Percentiles rank a stretch among this genome's conserved stretches.
Evolutionary conservation across 2,888 invertebrate genomes (phyloP).

Genomic region (Rotaria macrura): DNA sequence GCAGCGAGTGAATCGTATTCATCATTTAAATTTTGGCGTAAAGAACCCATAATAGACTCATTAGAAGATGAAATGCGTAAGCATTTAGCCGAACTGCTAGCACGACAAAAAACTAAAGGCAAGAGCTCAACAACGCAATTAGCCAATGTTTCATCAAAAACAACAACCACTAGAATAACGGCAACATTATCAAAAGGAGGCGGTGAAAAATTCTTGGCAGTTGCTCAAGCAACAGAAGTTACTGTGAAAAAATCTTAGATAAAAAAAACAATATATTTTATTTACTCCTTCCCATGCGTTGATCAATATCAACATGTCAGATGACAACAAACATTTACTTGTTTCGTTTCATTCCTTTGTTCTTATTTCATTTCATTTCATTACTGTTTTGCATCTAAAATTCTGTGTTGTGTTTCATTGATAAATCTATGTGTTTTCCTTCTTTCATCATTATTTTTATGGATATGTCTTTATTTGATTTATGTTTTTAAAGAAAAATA

Average conservation of each 20-base stretch:
- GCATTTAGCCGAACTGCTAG: neutral
- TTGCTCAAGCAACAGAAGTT: neutral
- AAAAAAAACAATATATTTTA: neutral
- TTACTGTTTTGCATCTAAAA: neutral
- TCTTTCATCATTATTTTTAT: no score
- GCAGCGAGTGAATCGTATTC: conserved; percentile 21
- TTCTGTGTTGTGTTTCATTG: neutral
- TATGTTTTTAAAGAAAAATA: no score
- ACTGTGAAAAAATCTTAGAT: neutral
- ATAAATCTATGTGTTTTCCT: no score
- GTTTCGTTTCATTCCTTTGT: neutral
- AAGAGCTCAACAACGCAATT: neutral
- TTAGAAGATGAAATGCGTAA: neutral
- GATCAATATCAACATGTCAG: neutral
- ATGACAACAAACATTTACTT: neutral
- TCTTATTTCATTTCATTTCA: neutral
- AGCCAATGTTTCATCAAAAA: neutral
- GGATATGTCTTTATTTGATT: no score
- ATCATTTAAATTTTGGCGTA: conserved; percentile 26
- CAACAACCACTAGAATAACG: neutral
- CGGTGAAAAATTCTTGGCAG: neutral
- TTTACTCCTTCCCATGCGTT: neutral
- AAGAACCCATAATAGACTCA: neutral
- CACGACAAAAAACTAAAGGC: neutral
- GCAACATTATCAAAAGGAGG: neutral